Evolutionary conservation across 2,888 invertebrate species (phyloP).

Genomic region (Cephus rjabovi): DNA sequence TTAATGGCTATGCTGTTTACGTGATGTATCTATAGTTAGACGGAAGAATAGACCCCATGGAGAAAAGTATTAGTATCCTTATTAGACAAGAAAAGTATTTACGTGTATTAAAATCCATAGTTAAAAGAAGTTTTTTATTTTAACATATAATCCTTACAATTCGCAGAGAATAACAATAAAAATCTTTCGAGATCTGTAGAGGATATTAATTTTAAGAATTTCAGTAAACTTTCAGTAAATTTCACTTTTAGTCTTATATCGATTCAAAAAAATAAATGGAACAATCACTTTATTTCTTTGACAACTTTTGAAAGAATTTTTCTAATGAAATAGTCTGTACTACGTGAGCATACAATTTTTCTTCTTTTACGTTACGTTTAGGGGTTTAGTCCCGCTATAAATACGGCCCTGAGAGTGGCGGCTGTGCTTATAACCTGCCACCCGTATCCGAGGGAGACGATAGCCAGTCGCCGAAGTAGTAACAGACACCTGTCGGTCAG

Average conservation of each 20-base stretch:
- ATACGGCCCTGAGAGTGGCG: slow-evolving; percentile 12
- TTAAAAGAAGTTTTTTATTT: background rate
- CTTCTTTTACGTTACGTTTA: background rate
- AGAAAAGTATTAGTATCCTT: background rate
- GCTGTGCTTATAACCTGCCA: slow-evolving; percentile 21
- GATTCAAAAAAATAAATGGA: background rate
- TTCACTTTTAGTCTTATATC: background rate
- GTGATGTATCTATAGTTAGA: background rate
- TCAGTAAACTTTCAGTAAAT: background rate
- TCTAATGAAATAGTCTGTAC: background rate
- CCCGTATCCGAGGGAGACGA: slow-evolving; percentile 15
- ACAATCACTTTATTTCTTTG: background rate
- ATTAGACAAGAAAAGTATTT: background rate
- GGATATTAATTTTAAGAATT: background rate
- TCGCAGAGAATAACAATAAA: background rate
- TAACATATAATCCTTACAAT: background rate
- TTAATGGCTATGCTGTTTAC: background rate
- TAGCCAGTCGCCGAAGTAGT: slow-evolving; percentile 29
- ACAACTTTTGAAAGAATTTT: background rate
- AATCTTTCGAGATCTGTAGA: background rate
- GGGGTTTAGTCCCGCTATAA: slow-evolving; percentile 8
- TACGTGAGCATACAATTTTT: background rate
- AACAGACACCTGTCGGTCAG: slow-evolving; percentile 42
- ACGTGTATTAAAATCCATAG: background rate
- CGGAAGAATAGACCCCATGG: background rate